Evolutionary conservation across 2,113 vertebrate species (phyloP).

Genomic region (Conger conger): DNA sequence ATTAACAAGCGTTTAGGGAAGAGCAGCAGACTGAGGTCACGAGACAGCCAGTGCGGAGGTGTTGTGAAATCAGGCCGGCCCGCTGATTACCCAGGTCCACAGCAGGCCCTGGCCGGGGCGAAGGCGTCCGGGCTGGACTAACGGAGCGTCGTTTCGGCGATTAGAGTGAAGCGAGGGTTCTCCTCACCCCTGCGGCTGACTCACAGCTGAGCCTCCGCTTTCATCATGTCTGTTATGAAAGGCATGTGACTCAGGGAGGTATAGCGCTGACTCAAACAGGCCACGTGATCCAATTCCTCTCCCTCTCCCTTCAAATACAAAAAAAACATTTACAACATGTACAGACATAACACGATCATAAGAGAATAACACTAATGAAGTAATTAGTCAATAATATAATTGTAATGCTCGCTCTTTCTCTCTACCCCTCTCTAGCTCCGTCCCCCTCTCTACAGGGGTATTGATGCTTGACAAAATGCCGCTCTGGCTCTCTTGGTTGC

Average conservation of each 20-base stretch:
- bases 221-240: constrained; percentile 53
- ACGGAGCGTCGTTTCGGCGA: too few relatives aligned
- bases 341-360: too few relatives aligned
- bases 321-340: too few relatives aligned
- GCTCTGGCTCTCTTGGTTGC: background rate
- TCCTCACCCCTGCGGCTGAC: constrained; percentile 37
- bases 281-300: constrained; percentile 27
- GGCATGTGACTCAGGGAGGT: constrained; percentile 48
- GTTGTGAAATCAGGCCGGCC: background rate
- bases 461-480: background rate
- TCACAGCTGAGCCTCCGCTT: constrained; percentile 46
- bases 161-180: background rate
- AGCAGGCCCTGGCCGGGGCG: background rate
- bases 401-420: too few relatives aligned
- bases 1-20: background rate
- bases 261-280: constrained; percentile 48
- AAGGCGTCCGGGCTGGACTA: too few relatives aligned
- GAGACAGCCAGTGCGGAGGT: background rate
- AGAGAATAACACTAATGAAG: too few relatives aligned
- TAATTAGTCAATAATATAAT: too few relatives aligned
- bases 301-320: background rate
- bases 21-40: background rate
- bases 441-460: too few relatives aligned
- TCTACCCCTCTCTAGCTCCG: too few relatives aligned
- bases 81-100: background rate